A percentile compares a stretch with the other conserved stretches of the same genome.
These are phyloP conservation scores for Epinotia demarniana DNA, from an alignment of 2,888 invertebrate species.

Conservation along the genomic window DNA sequence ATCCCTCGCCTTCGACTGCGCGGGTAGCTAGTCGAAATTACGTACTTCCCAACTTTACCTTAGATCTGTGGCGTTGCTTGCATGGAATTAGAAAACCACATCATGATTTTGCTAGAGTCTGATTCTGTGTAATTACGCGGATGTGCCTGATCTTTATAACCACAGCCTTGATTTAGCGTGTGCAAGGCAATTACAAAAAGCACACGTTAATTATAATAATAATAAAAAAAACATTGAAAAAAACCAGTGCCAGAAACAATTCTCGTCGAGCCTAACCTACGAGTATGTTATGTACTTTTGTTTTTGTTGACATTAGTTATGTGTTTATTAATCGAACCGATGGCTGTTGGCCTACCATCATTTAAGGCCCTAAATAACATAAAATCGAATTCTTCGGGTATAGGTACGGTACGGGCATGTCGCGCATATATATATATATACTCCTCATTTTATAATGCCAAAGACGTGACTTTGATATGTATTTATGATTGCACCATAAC, in stretches of 20 bases:
- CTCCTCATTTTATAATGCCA: neutral
- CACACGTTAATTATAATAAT: neutral
- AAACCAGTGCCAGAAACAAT: too few relatives aligned
- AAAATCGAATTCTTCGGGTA: neutral
- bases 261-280: too few relatives aligned
- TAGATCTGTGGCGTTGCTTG: neutral
- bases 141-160: slow-evolving; percentile 20
- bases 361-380: neutral
- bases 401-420: neutral
- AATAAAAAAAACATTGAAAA: neutral
- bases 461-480: slow-evolving; percentile 12
- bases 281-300: too few relatives aligned
- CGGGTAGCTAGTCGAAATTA: too few relatives aligned
- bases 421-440: neutral
- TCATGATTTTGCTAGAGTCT: neutral
- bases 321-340: too few relatives aligned
- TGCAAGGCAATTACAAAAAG: slow-evolving; percentile 11
- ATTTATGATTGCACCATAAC: neutral
- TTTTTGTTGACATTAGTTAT: too few relatives aligned
- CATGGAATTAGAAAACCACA: slow-evolving; percentile 12
- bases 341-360: too few relatives aligned
- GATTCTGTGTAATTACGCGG: slow-evolving; percentile 21
- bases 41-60: too few relatives aligned
- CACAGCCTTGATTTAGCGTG: slow-evolving; percentile 16
- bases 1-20: too few relatives aligned